Conservation (phyloP, 2,113 vertebrate genomes). For the Apistogramma diplotaenia region DNA sequence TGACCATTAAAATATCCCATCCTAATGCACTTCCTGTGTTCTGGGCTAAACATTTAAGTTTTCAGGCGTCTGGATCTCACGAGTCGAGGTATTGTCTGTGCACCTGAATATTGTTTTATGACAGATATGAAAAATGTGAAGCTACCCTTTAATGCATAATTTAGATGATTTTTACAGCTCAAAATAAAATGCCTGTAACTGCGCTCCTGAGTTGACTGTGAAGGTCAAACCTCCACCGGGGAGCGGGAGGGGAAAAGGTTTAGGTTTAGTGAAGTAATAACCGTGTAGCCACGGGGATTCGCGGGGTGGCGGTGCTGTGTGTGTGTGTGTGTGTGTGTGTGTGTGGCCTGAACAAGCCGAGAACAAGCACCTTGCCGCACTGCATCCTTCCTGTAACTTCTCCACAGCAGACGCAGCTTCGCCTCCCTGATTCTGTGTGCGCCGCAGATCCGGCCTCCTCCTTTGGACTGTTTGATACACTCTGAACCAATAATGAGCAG, state of each 20-base stretch:
- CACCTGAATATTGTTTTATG: slow-evolving; percentile 1
- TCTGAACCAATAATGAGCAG: slow-evolving; percentile 52
- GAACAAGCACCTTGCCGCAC: not conserved
- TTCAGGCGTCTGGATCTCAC: not conserved
- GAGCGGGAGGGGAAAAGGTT: slow-evolving; percentile 15
- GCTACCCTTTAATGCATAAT: slow-evolving; percentile 18
- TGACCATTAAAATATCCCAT: not conserved
- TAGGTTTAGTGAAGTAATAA: slow-evolving; percentile 46
- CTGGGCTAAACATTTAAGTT: not conserved
- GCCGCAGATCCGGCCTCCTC: not conserved
- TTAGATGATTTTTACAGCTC: slow-evolving; percentile 33
- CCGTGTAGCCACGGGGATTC: slow-evolving; percentile 21
- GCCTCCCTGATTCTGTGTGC: not conserved
- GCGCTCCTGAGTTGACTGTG: slow-evolving; percentile 16
- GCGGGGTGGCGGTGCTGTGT: not conserved
- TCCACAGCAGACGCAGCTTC: not conserved
- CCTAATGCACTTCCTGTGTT: not conserved
- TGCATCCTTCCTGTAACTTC: not conserved
- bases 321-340: not conserved
- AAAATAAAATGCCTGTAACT: slow-evolving; percentile 10
- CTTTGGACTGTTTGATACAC: slow-evolving; percentile 20
- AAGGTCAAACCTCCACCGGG: slow-evolving; percentile 46
- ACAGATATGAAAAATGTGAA: slow-evolving; percentile 5
- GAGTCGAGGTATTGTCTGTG: not conserved
- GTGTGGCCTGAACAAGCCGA: slow-evolving; percentile 5